A percentile compares a stretch with the other conserved stretches of the same genome.
Evolutionary conservation across 2,888 invertebrate genomes (phyloP).

Genomic region (Antitype chi): DNA sequence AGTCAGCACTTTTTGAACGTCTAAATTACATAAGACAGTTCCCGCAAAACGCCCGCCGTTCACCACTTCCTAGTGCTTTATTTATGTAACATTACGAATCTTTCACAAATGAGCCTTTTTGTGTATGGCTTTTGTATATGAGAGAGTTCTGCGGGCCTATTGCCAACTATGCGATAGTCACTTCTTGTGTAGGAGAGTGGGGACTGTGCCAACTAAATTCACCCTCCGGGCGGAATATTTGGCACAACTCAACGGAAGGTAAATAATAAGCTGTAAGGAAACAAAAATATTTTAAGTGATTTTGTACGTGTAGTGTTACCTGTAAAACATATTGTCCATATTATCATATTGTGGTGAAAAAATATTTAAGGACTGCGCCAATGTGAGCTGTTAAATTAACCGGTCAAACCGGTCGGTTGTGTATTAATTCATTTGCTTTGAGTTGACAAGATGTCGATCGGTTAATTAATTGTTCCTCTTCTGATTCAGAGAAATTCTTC

Average conservation of each 20-base stretch:
- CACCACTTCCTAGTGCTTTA: too few relatives aligned
- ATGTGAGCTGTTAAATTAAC: neutral
- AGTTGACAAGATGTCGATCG: too few relatives aligned
- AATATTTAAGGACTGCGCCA: neutral
- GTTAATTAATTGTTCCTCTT: too few relatives aligned
- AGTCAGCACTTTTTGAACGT: too few relatives aligned
- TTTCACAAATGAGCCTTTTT: constrained; percentile 62
- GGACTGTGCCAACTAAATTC: constrained; percentile 69
- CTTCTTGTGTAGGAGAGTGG: constrained; percentile 60
- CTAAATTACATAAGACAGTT: too few relatives aligned
- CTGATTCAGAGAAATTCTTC: too few relatives aligned
- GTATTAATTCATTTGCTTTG: too few relatives aligned
- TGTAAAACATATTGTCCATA: constrained; percentile 3
- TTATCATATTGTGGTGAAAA: too few relatives aligned
- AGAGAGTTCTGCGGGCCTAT: constrained; percentile 64
- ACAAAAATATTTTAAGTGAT: constrained; percentile 42
- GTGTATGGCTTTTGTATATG: constrained; percentile 57
- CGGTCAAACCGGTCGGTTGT: too few relatives aligned
- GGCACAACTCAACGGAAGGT: constrained; percentile 63
- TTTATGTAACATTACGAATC: constrained; percentile 39
- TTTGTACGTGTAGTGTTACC: constrained; percentile 20
- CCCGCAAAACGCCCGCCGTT: too few relatives aligned
- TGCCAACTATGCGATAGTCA: constrained; percentile 70
- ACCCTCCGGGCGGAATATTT: constrained; percentile 63
- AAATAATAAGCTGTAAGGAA: constrained; percentile 61